Evolutionary conservation across 2,113 vertebrate genomes (phyloP), one percentile per base, ranked within the genome.

Genomic region (Stomatorhinus ivindoensis): DNA sequence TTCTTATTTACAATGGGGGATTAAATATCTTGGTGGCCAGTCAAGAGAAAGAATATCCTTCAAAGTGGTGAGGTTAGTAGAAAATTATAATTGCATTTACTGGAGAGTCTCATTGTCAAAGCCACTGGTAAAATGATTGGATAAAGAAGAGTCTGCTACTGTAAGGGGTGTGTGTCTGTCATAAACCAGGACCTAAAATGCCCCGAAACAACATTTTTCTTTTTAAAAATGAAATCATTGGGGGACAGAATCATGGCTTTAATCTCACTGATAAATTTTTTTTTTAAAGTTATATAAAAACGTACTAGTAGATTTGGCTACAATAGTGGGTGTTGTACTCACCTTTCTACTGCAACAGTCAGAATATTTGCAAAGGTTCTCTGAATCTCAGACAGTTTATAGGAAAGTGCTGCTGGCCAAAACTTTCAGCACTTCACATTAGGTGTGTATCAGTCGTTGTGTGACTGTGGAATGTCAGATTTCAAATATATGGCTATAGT

Each of bases 141-240:
- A 61, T 9, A 61, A 61, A 61, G 58, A 61, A n/a, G 58, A 61
- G 58, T 24, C 58, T n/a, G 24, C 24, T 9, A 8, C 7, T 47
- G 46, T 61, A 61, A n/a, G 7, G 21, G 55, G 7, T 9, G 2
- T 61, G 8, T 61, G 7, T 61, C 58, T 61, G 7, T 21, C 17
- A 21, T 21, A 55, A 1, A 21, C 1, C 53, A 55, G 4, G 1
- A 55, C 53, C 53, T 21, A 21, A 55, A 55, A 55, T 55, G 17
- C 4, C 17, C 19, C 17, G 21, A 55, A 55, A 55, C 53, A 19
- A 15, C 13, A 51, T 51, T 15, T 51, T 51, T 51, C 2, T 51
- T 51, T 51, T 51, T 15, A 51, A n/a, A n/a, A n/a, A n/a, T n/a
- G n/a, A n/a, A 55, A 99, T 97, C 93, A 99, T 98, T 99, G 90